Conservation (phyloP, 2,888 invertebrate genomes). For the Nomada lathburiana region DNA sequence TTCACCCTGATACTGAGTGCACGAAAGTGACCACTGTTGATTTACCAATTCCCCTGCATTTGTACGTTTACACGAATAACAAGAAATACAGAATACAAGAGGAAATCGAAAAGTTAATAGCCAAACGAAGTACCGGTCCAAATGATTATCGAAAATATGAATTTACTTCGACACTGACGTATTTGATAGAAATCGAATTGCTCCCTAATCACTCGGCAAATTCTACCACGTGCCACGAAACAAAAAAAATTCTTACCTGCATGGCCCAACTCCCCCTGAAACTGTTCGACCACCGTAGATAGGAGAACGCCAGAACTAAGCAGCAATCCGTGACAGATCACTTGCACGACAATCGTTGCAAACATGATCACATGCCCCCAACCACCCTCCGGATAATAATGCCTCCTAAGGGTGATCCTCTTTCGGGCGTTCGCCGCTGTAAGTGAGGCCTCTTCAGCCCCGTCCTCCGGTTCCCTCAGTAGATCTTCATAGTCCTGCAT, state of each 20-base stretch:
- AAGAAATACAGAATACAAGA: too few relatives aligned
- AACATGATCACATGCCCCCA: conserved; percentile 93
- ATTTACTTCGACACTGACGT: too few relatives aligned
- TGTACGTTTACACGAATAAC: too few relatives aligned
- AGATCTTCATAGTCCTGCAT: conserved; percentile 73
- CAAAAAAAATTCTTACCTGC: conserved; percentile 70
- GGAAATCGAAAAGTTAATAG: too few relatives aligned
- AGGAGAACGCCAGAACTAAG: conserved; percentile 86
- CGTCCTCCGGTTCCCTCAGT: conserved; percentile 62
- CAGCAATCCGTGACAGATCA: conserved; percentile 91
- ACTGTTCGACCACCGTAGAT: conserved; percentile 56
- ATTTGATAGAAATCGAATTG: too few relatives aligned
- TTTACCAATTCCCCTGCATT: too few relatives aligned
- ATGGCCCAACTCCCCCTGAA: conserved; percentile 53
- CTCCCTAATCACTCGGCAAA: too few relatives aligned
- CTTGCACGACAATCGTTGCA: conserved; percentile 89
- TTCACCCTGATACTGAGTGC: neutral
- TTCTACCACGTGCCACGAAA: neutral
- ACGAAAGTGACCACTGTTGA: neutral
- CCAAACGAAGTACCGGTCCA: too few relatives aligned
- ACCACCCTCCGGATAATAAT: conserved; percentile 94
- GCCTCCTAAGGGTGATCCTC: conserved; percentile 82
- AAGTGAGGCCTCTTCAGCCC: conserved; percentile 75
- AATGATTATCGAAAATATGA: too few relatives aligned
- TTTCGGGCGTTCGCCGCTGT: conserved; percentile 77